Base-by-base conservation (phyloP, 2,888 invertebrate genomes). In the Drosophila niveifrons region DNA sequence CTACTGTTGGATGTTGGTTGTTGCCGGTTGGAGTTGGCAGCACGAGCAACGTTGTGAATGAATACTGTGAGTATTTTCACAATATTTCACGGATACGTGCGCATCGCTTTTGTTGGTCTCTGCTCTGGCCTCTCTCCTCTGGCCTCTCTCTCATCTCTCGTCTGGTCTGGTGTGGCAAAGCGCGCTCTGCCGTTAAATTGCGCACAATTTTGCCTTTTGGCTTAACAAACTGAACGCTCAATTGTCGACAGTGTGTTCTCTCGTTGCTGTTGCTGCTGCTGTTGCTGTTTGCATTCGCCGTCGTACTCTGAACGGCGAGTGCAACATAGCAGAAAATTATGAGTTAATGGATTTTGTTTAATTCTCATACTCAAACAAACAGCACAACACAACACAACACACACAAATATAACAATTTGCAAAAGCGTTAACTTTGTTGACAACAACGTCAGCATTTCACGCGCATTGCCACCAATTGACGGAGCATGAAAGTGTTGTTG, bases 41-140 rank as follows among this genome's bases (percentile, higher is more conserved):
- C 53, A 23, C 13, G 46, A 41, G 39, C 15, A 31, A 36, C 15
- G 7, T 8, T 41, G 13, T 41, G 39, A 41, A 15, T 41, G 39
- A 41, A 15, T 41, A 41, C 39, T 41, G 39, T 41, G 39, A 41
- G 63, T 85, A 82, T 89, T 85, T 89, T 83, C 88, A 87, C 89
- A 88, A 86, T 82, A 86, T 89, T 89, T 89, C 90, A 85, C 90
- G 85, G 86, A 88, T 89, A 86, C 83, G 78, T 89, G 85, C 73
- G 52, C 83, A 67, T 66, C 59, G 76, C 71, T 66, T 48, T 72
- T 75, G 72, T 66, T 55, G 36, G 46, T 7, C 23, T 23, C 28
- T 15, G 23, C 8, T 51, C 15, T 71, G 68, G 68, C 23, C 6
- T 36, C 36, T 34, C 34, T 36, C 36, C n/a, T 36, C 36, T 36